Evolutionary conservation across 1,140 invertebrate genomes (phyloP).

Genomic region (Diabrotica virgifera): DNA sequence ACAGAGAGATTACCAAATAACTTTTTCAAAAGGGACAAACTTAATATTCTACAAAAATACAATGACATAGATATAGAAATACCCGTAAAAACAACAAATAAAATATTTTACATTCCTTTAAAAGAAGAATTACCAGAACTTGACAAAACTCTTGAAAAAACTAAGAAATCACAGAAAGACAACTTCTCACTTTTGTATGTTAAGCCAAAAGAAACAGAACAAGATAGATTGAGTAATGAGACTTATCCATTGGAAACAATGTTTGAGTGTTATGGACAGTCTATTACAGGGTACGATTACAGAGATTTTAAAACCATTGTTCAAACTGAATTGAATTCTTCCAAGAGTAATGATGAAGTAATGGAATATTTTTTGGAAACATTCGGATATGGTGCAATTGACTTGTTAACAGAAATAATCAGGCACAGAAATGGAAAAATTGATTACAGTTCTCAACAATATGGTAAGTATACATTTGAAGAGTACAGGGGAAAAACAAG

Average conservation of each 20-base stretch:
- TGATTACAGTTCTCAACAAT: constrained; percentile 26
- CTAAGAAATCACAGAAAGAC: constrained; percentile 19
- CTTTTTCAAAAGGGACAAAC: constrained; percentile 21
- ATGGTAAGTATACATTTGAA: constrained; percentile 26
- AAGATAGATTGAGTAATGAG: constrained; percentile 6
- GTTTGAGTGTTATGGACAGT: constrained; percentile 30
- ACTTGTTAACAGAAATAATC: constrained; percentile 77
- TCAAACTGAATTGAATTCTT: constrained; percentile 45
- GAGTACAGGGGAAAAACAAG: too few species aligned
- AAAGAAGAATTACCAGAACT: constrained; percentile 31
- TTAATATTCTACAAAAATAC: background rate
- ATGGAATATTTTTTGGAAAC: constrained; percentile 88
- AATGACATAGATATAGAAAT: constrained; percentile 16
- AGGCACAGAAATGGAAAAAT: constrained; percentile 61
- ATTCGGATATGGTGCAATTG: constrained; percentile 83
- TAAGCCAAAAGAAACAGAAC: constrained; percentile 15
- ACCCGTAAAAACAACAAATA: constrained; percentile 22
- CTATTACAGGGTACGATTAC: constrained; percentile 30
- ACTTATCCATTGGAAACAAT: constrained; percentile 28
- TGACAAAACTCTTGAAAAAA: constrained; percentile 22
- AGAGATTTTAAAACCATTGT: constrained; percentile 33
- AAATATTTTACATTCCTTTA: constrained; percentile 34
- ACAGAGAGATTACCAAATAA: constrained; percentile 27
- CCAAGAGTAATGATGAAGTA: constrained; percentile 66
- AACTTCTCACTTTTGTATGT: constrained; percentile 28